Base-by-base conservation (phyloP, 2,888 invertebrate genomes). In the Drosophila ezoana region DNA sequence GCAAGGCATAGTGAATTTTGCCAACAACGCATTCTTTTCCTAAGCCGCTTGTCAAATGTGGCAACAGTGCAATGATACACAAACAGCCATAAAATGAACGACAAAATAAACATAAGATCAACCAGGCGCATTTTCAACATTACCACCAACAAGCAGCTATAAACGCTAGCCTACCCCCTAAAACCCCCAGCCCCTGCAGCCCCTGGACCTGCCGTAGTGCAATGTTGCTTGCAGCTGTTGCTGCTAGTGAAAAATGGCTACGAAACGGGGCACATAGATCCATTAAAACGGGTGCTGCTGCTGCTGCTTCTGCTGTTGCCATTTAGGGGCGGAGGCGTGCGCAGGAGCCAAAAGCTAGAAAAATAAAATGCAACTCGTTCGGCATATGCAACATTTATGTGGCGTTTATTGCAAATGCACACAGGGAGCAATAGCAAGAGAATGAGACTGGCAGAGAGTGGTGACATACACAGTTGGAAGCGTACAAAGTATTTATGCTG, bases 401-500 rank as follows among this genome's bases (percentile, higher is more conserved):
- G 77, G 63, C 72, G 62, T 68, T 79, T 66, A 72, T 71, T 71
- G 79, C 75, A 44, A 76, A 45, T 52, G 58, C n/a, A 54, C 40
- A 35, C 18, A 6, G 14, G 35, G 2, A 37, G 11, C 13, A n/a
- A 13, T 11, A 20, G 65, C 2, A 28, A 28, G 28, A 28, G 28
- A 28, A 8, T 2, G 47, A 14, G 41, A 20, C 4, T 1, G 43
- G 6, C 37, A 23, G 28, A 41, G 47, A 1, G 37, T n/a, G 45
- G 33, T 4, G 33, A 51, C 28, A n/a, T n/a, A n/a, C 20, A 13
- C 37, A 16, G 51, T 4, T 28, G 41, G 68, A 38, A 57, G 66
- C 57, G 59, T n/a, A 76, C 83, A 86, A 86, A 77, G 82, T 84
- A 85, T 79, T 85, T 84, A 74, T 87, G 85, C 82, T 71, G 70